A percentile compares a stretch with the other conserved stretches of the same genome.
These are phyloP conservation scores for Corvus hawaiiensis DNA, from an alignment of 2,113 vertebrate species.

Conservation along the genomic window DNA sequence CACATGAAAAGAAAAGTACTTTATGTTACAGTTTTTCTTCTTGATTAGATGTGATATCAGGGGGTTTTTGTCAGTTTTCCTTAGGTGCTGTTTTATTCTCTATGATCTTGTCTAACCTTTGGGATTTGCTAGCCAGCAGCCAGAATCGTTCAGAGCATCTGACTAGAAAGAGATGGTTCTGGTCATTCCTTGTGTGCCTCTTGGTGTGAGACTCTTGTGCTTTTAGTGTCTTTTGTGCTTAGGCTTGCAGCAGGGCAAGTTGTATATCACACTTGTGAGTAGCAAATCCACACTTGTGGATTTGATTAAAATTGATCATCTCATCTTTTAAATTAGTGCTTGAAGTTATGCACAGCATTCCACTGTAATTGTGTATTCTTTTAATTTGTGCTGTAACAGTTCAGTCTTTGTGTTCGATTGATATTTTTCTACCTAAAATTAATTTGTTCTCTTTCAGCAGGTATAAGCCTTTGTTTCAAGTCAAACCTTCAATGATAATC, in stretches of 20 bases:
- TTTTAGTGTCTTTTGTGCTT: background rate
- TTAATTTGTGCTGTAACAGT: background rate
- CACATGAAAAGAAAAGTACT: background rate
- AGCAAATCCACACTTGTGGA: background rate
- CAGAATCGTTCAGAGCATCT: background rate
- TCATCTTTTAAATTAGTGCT: background rate
- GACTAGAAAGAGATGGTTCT: background rate
- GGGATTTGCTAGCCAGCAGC: background rate
- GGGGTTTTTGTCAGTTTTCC: background rate
- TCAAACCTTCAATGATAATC: conserved; percentile 47
- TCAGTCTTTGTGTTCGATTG: background rate
- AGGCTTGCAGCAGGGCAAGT: background rate
- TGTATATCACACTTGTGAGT: background rate
- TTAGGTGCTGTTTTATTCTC: background rate
- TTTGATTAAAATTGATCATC: background rate
- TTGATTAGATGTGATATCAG: background rate
- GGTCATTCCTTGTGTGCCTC: background rate
- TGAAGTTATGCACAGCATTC: background rate
- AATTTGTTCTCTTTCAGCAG: conserved; percentile 63
- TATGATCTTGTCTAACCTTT: background rate
- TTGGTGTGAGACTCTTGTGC: background rate
- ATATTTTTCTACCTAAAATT: conserved; percentile 22
- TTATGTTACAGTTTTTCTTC: background rate
- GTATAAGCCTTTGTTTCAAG: conserved; percentile 59
- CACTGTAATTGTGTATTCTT: background rate